phyloP scores from a whole-genome alignment of 1,140 invertebrate species.

The Hydropsyche tenuis region DNA sequence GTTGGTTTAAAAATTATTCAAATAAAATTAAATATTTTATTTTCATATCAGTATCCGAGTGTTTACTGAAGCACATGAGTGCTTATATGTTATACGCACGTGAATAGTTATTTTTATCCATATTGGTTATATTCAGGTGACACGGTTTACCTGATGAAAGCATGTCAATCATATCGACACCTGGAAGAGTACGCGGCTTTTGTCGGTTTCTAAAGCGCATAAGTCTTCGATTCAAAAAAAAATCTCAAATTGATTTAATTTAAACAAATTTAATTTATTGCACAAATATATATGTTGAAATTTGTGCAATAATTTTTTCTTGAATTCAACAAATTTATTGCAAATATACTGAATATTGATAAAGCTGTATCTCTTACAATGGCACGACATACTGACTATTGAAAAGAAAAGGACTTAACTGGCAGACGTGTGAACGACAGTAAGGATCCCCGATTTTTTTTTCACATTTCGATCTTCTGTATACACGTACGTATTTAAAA shows the following conservation, averaged over 20 bases:
- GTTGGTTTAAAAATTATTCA: too few species aligned
- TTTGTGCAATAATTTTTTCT: too few species aligned
- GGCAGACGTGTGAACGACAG: conserved; percentile 36
- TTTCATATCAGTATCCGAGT: too few species aligned
- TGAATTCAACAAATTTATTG: background rate
- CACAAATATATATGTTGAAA: too few species aligned
- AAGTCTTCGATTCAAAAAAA: background rate
- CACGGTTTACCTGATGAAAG: conserved; percentile 29
- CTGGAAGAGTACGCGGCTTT: conserved; percentile 33
- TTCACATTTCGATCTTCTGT: conserved; percentile 1
- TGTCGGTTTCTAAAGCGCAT: background rate
- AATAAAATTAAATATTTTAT: too few species aligned
- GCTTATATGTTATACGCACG: background rate
- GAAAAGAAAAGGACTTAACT: conserved; percentile 31
- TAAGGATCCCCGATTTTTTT: conserved; percentile 32
- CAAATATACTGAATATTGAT: conserved; percentile 19
- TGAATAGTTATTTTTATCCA: conserved; percentile 6
- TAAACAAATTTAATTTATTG: background rate
- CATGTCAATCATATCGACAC: conserved; percentile 49
- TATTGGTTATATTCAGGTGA: conserved; percentile 10
- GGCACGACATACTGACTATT: conserved; percentile 11
- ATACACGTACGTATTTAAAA: background rate
- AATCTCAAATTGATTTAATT: background rate
- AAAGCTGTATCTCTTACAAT: conserved; percentile 38
- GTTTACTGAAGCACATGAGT: too few species aligned